Percentiles rank a stretch among this genome's conserved stretches.
phyloP scores from a whole-genome alignment of 2,797 vertebrate genomes.

The Helostoma temminkii region DNA sequence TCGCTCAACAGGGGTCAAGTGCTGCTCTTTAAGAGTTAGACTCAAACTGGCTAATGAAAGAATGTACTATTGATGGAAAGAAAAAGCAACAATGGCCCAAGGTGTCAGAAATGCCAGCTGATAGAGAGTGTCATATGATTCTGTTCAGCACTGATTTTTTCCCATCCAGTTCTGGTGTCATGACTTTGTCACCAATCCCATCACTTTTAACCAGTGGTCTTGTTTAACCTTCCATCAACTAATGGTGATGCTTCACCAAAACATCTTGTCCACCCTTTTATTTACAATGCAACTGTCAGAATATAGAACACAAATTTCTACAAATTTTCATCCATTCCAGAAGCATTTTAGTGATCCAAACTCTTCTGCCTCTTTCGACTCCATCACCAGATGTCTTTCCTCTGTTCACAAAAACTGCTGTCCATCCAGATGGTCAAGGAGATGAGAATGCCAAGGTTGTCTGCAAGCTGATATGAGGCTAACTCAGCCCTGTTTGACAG shows the following conservation, averaged over 20 bases:
- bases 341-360: background rate
- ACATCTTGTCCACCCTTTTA: background rate
- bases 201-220: background rate
- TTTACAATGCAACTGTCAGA: no score
- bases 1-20: background rate
- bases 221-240: background rate
- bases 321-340: background rate
- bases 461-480: slow-evolving; percentile 14
- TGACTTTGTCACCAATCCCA: background rate
- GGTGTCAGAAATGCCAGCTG: background rate
- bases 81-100: background rate
- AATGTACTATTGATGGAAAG: background rate
- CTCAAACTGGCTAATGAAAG: slow-evolving; percentile 5
- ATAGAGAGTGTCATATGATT: background rate
- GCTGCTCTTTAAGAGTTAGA: background rate
- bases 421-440: slow-evolving; percentile 7
- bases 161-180: background rate
- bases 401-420: slow-evolving; percentile 6
- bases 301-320: no score
- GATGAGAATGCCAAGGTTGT: slow-evolving; percentile 31
- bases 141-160: slow-evolving; percentile 1
- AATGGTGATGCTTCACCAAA: background rate
- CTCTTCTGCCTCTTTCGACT: slow-evolving; percentile 10
- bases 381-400: slow-evolving; percentile 2
- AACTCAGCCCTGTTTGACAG: slow-evolving; percentile 24